Base-by-base conservation (phyloP, 2,113 vertebrate species). In the Tauraco erythrolophus region DNA sequence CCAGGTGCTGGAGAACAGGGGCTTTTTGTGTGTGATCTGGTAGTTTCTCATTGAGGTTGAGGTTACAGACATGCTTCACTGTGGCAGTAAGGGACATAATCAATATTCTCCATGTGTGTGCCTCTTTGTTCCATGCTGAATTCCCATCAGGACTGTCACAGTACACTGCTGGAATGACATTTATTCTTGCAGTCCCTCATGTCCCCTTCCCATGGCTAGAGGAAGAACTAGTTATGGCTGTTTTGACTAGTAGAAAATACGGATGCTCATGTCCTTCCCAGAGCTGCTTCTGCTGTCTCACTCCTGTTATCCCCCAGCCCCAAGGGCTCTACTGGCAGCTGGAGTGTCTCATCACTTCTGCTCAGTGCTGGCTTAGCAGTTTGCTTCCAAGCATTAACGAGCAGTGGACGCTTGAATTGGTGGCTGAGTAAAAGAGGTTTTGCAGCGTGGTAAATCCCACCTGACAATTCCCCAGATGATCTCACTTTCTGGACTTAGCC, bases 101-200 rank as follows among this genome's bases (percentile, higher is more conserved):
- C 23, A 28, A n/a, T 35, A 11, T 45, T 30, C 33, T 51, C 48
- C 48, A 22, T 3, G 3, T 24, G 12, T 53, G 37, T 62, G 25
- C 64, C 46, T 60, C 91, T 87, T 83, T 1, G 0, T 88, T 80
- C 46, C 46, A 25, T 5, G 0, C 2, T 54, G 69, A 74, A 78
- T 89, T 84, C 78, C 24, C 37, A 21, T 19, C n/a, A 37, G 61
- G 28, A 50, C 61, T 2, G 1, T 64, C 45, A 60, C 50, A 65
- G 28, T 39, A 24, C 22, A 4, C 13, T 86, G 31, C 28, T 62
- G 76, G 33, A 83, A 66, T 4, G 3, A 19, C 0, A 0, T 80
- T 93, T 87, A n/a, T 54, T 80, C 41, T 89, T 28, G 25, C 46
- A 77, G 48, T 51, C 39, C 37, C 35, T 68, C 18, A 1, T 4